Percentiles rank a stretch among this genome's conserved stretches.
phyloP scores from a whole-genome alignment of 2,113 vertebrate species.

The Accipiter virgatus region DNA sequence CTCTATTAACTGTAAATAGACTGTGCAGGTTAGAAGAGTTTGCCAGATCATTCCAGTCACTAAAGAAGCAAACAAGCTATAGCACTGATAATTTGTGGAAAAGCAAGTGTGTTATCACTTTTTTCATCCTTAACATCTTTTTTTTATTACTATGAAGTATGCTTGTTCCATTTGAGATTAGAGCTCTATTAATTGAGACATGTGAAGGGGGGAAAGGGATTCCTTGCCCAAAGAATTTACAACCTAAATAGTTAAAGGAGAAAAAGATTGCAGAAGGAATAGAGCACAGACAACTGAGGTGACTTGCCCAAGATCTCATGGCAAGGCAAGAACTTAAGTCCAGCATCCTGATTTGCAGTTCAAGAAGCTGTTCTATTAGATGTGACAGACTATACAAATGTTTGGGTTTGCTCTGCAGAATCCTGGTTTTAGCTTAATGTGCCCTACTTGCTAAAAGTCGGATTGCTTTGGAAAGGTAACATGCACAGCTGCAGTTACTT shows the following conservation, averaged over 20 bases:
- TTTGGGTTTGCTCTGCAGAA: neutral
- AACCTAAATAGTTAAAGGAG: neutral
- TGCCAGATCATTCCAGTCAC: neutral
- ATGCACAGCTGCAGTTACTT: neutral
- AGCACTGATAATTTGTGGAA: neutral
- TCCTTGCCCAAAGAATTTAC: neutral
- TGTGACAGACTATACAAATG: neutral
- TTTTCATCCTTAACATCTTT: neutral
- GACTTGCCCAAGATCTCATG: neutral
- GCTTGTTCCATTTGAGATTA: neutral
- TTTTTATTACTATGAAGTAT: neutral
- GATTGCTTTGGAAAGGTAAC: neutral
- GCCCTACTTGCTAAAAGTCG: neutral
- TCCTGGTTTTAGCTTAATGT: neutral
- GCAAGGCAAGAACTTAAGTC: neutral
- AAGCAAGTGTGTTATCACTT: neutral
- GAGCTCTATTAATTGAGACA: neutral
- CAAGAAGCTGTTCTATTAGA: neutral
- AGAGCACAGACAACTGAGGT: neutral
- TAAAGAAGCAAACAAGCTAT: neutral
- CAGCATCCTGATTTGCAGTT: neutral
- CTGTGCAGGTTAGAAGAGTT: neutral
- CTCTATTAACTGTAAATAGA: neutral
- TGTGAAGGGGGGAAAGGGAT: neutral
- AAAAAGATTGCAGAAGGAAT: neutral